phyloP scores from a whole-genome alignment of 2,888 invertebrate genomes.

The Phengaris alcon region DNA sequence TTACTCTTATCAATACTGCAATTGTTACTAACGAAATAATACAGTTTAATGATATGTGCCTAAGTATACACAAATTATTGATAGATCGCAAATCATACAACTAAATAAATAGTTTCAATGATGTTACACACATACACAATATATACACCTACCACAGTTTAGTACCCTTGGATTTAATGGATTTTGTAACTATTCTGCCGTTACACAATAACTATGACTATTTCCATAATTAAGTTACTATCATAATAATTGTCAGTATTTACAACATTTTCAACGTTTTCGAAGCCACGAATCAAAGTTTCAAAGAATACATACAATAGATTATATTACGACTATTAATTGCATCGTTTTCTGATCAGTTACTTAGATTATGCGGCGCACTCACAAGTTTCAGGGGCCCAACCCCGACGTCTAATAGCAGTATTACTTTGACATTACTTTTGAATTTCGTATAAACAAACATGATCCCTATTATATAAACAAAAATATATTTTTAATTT shows the following conservation, averaged over 20 bases:
- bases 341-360: background rate
- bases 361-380: background rate
- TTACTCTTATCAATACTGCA: conserved; percentile 33
- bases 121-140: conserved; percentile 55
- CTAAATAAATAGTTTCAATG: conserved; percentile 74
- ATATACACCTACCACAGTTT: conserved; percentile 74
- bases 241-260: conserved; percentile 49
- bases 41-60: conserved; percentile 75
- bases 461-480: too few species aligned
- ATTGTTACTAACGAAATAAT: conserved; percentile 49
- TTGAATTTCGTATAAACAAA: too few species aligned
- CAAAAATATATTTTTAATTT: too few species aligned
- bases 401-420: too few species aligned
- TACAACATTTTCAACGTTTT: conserved; percentile 17
- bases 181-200: conserved; percentile 65
- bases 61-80: conserved; percentile 75
- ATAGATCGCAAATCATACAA: conserved; percentile 71
- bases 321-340: conserved; percentile 3
- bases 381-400: background rate
- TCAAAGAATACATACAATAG: conserved; percentile 7
- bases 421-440: too few species aligned
- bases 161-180: conserved; percentile 77
- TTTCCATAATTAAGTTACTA: conserved; percentile 58
- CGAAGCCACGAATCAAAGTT: conserved; percentile 17
- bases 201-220: conserved; percentile 58